These are phyloP conservation scores for Athene noctua DNA, from an alignment of 2,113 vertebrate species.

Conservation along the genomic window DNA sequence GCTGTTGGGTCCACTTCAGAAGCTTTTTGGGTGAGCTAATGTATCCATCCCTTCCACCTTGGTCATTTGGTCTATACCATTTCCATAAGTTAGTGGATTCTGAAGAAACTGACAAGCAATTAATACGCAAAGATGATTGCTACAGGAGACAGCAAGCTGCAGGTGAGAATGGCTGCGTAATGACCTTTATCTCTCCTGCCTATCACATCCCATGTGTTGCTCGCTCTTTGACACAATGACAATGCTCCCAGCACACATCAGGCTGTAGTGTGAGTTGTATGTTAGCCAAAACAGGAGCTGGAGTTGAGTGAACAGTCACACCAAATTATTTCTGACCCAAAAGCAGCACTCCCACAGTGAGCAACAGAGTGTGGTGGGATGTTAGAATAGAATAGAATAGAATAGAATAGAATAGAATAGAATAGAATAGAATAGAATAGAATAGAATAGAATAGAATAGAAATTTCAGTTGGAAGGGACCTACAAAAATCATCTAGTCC, in stretches of 20 bases:
- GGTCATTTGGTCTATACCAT: neutral
- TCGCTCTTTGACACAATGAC: neutral
- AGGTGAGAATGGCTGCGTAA: neutral
- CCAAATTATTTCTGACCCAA: neutral
- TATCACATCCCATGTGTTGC: fast-evolving
- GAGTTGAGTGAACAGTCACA: neutral
- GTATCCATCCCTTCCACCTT: neutral
- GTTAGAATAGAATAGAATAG: neutral
- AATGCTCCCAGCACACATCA: neutral
- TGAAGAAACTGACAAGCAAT: neutral
- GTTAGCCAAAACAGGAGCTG: neutral
- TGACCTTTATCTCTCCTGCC: neutral
- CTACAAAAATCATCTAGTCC: neutral
- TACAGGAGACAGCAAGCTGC: neutral
- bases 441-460: neutral
- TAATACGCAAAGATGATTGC: neutral
- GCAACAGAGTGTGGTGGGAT: fast-evolving
- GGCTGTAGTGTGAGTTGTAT: fast-evolving
- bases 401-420: neutral
- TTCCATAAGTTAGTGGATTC: neutral
- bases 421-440: too few species aligned
- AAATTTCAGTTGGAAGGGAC: neutral
- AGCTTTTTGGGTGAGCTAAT: neutral
- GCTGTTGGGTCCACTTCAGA: neutral
- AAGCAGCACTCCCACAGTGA: fast-evolving